These are phyloP conservation scores for Gallinago nigripennis DNA, from an alignment of 2,797 vertebrate genomes.

Conservation along the genomic window DNA sequence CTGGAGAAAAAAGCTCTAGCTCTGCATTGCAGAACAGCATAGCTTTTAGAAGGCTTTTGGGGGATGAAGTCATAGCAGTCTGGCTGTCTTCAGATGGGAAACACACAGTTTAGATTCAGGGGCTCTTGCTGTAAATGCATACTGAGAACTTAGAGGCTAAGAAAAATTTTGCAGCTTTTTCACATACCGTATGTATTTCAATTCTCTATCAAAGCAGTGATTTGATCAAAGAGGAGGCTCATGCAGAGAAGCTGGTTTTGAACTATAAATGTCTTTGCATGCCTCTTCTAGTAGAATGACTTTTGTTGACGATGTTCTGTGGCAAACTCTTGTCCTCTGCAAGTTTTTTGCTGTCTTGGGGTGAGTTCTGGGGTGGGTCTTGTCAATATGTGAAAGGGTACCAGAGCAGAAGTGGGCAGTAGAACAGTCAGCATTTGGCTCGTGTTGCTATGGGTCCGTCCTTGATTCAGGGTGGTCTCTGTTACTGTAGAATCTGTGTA, in stretches of 20 bases:
- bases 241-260: background rate
- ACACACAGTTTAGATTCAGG: background rate
- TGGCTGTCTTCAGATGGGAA: background rate
- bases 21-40: background rate
- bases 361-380: background rate
- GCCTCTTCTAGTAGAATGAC: background rate
- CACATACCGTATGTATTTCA: background rate
- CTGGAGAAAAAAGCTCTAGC: background rate
- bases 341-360: background rate
- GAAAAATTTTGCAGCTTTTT: background rate
- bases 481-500: background rate
- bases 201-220: background rate
- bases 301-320: background rate
- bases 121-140: background rate
- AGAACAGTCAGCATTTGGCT: background rate
- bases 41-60: background rate
- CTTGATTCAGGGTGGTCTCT: background rate
- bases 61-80: background rate
- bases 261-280: background rate
- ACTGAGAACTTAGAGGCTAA: background rate
- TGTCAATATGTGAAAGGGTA: background rate
- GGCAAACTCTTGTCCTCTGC: background rate
- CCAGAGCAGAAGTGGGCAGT: background rate
- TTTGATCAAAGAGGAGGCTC: background rate
- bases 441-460: fast-evolving